Evolutionary conservation across 2,888 invertebrate species (phyloP), one percentile per base, ranked within the genome.

Genomic region (Lochmaea capreae): DNA sequence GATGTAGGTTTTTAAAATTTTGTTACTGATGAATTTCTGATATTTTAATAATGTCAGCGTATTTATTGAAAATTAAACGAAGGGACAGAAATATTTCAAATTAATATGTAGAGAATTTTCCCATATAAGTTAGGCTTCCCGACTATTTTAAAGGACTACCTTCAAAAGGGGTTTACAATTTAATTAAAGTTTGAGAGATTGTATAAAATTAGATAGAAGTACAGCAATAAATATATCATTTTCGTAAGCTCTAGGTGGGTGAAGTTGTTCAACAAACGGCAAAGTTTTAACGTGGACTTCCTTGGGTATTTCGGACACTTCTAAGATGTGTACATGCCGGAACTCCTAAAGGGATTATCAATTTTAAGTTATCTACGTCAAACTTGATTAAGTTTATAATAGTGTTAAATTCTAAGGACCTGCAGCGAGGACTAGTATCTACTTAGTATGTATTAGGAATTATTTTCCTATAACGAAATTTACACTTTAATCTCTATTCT

Each of bases 191-290:
- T 71, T 54, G 49, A 72, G 74, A 75, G 75, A 71, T 72, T 75
- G 66, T 73, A 73, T 73, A 76, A 73, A 74, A 79, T 43, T 63
- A 26, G 63, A 16, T 49, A 42, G 75, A 76, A 78, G 72, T 73
- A 77, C 75, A 73, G 74, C 72, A 76, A 78, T 79, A 78, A 79
- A 79, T 79, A 80, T 79, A 78, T 80, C 79, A 80, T 79, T 76
- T 77, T 72, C 73, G 62, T 80, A 77, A 80, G 79, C 78, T 74
- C 78, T 71, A 67, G 74, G 73, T 77, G n/a, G 77, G 70, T 71
- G 72, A 76, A 78, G 73, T 77, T 79, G 72, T 75, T 76, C 70
- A 74, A 78, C 76, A 71, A 75, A 73, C 74, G 72, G 18, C 18
- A 26, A 74, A 71, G 63, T 71, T 65, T 68, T 71, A 59, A 59